These are phyloP conservation scores for Caenorhabditis zanzibari DNA, from an alignment of 2,888 invertebrate species.

Conservation along the genomic window DNA sequence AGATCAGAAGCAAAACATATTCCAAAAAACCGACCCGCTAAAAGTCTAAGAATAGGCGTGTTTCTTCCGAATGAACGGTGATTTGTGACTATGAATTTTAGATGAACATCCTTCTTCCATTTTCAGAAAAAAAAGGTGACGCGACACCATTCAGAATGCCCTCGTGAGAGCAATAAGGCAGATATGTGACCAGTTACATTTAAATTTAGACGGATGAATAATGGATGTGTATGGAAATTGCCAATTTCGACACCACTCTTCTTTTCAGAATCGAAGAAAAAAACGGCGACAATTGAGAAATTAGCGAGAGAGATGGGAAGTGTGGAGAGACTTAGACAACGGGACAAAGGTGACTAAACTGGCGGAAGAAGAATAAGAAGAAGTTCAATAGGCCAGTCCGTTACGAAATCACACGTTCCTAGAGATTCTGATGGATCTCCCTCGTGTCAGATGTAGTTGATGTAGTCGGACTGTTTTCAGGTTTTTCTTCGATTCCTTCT, in stretches of 20 bases:
- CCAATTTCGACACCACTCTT: slow-evolving; percentile 39
- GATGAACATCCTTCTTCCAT: slow-evolving; percentile 1
- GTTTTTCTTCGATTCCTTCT: neutral
- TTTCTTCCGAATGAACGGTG: neutral
- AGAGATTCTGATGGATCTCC: slow-evolving; percentile 1
- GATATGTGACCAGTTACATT: slow-evolving; percentile 21
- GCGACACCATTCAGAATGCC: slow-evolving; percentile 16
- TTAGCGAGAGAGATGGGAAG: slow-evolving; percentile 10
- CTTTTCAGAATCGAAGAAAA: neutral
- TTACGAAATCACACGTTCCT: slow-evolving; percentile 9
- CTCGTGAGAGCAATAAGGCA: slow-evolving; percentile 32
- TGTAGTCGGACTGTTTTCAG: slow-evolving; percentile 43
- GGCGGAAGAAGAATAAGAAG: neutral
- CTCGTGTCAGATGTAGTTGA: slow-evolving; percentile 30
- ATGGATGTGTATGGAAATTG: slow-evolving; percentile 55
- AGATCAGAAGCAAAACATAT: slow-evolving; percentile 38
- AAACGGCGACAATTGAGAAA: slow-evolving; percentile 28
- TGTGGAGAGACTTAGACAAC: slow-evolving; percentile 33
- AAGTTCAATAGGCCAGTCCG: neutral
- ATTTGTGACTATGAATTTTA: slow-evolving; percentile 37
- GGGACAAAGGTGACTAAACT: slow-evolving; percentile 33
- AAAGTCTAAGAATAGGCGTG: slow-evolving; percentile 27
- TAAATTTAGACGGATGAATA: slow-evolving; percentile 48
- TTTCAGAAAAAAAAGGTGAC: slow-evolving; percentile 15
- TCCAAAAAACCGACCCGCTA: neutral